These are phyloP conservation scores for Dysdera silvatica DNA, from an alignment of 1,140 invertebrate genomes.

Conservation along the genomic window DNA sequence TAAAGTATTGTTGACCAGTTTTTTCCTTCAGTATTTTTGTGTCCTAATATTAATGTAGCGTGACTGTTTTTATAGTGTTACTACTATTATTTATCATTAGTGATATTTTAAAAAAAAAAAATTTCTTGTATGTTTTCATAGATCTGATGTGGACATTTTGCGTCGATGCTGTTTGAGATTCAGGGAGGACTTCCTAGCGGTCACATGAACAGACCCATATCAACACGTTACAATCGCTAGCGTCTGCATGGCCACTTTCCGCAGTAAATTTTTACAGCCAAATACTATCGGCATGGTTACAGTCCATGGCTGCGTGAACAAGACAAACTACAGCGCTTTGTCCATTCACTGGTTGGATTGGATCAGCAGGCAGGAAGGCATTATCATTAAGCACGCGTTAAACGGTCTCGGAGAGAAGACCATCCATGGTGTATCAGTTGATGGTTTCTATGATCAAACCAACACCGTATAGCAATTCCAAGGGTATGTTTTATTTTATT, in stretches of 20 bases:
- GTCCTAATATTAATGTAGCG: too few species aligned
- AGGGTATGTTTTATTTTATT: not conserved
- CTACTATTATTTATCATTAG: too few species aligned
- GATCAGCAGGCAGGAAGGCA: not conserved
- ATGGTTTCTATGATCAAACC: not conserved
- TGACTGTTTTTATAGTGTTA: too few species aligned
- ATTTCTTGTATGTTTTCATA: too few species aligned
- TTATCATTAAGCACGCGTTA: constrained; percentile 9
- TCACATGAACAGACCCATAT: too few species aligned
- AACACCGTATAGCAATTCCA: not conserved
- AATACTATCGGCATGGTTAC: constrained; percentile 22
- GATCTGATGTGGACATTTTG: too few species aligned
- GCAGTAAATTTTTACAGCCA: not conserved
- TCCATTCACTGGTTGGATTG: constrained; percentile 18
- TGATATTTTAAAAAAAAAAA: too few species aligned
- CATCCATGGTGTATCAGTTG: not conserved
- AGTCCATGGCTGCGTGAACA: constrained; percentile 1
- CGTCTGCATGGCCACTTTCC: constrained; percentile 8
- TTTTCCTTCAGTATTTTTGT: too few species aligned
- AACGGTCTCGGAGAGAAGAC: constrained; percentile 3
- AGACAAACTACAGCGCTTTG: not conserved
- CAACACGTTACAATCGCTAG: constrained; percentile 11
- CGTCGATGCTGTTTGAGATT: too few species aligned
- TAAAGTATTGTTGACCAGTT: too few species aligned
- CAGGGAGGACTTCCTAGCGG: too few species aligned